These are phyloP conservation scores for Drosophila fuyamai DNA, from an alignment of 1,140 invertebrate genomes.

Conservation along the genomic window DNA sequence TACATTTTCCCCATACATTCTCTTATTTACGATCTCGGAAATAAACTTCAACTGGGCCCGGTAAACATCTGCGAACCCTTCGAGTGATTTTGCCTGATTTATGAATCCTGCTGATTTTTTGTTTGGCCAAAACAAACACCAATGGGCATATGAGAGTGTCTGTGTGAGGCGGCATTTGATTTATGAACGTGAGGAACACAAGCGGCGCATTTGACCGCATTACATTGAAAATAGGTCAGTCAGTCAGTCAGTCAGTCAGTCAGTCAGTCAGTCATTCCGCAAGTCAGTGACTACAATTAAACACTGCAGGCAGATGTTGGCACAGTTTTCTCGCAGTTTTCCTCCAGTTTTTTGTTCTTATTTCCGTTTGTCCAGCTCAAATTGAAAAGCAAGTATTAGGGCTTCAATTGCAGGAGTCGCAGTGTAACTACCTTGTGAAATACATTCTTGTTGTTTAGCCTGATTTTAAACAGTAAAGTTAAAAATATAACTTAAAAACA, in stretches of 20 bases:
- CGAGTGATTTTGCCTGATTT: conserved; percentile 22
- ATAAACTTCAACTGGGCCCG: conserved; percentile 5
- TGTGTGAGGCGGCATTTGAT: conserved; percentile 47
- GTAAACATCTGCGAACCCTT: conserved; percentile 9
- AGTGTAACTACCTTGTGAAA: conserved; percentile 1
- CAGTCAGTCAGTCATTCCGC: neutral
- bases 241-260: conserved; percentile 8
- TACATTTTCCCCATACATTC: neutral
- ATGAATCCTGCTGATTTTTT: conserved; percentile 37
- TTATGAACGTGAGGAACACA: conserved; percentile 48
- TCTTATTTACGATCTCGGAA: conserved; percentile 19
- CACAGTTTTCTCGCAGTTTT: conserved; percentile 42
- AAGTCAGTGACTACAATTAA: conserved; percentile 59
- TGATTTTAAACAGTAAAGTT: no score
- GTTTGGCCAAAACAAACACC: conserved; percentile 40
- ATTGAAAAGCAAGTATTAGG: conserved; percentile 43
- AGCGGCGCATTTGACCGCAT: conserved; percentile 43
- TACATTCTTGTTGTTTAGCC: no score
- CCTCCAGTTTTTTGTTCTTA: conserved; percentile 12
- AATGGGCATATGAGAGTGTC: conserved; percentile 2
- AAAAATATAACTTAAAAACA: no score
- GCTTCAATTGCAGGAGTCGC: neutral
- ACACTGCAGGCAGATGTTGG: conserved; percentile 50
- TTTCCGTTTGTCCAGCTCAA: conserved; percentile 43
- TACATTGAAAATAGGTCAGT: conserved; percentile 12